Conservation (phyloP, 2,888 invertebrate species). For the Merodon equestris region DNA sequence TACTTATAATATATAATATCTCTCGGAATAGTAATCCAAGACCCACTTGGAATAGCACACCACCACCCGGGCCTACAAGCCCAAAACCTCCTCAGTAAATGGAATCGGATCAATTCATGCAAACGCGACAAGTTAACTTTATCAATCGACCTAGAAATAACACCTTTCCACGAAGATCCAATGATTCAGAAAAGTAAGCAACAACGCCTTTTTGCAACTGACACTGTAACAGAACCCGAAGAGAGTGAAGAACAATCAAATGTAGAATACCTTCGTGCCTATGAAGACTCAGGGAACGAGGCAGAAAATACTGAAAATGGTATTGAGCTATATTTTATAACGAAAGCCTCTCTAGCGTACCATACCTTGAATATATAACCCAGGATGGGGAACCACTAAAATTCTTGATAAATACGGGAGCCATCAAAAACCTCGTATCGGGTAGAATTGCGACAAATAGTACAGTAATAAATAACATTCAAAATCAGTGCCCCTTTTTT, state of each 20-base stretch:
- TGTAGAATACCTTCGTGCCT: constrained; percentile 9
- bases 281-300: constrained; percentile 7
- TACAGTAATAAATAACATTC: constrained; percentile 1
- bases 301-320: background rate
- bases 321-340: constrained; percentile 30
- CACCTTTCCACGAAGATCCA: background rate
- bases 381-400: too few relatives aligned
- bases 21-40: constrained; percentile 11
- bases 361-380: constrained; percentile 10
- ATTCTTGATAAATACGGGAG: constrained; percentile 11
- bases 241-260: background rate
- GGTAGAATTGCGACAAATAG: constrained; percentile 10
- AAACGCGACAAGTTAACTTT: constrained; percentile 24
- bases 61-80: constrained; percentile 11
- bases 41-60: too few relatives aligned
- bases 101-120: constrained; percentile 29
- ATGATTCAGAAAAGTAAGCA: constrained; percentile 20
- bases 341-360: constrained; percentile 38
- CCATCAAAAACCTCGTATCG: constrained; percentile 5
- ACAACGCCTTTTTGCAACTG: constrained; percentile 27
- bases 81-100: constrained; percentile 32
- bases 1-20: constrained; percentile 17
- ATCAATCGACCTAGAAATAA: constrained; percentile 35
- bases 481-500: constrained; percentile 13
- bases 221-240: background rate